These are phyloP conservation scores for Incurvaria masculella DNA, from an alignment of 2,888 invertebrate genomes.

Conservation along the genomic window DNA sequence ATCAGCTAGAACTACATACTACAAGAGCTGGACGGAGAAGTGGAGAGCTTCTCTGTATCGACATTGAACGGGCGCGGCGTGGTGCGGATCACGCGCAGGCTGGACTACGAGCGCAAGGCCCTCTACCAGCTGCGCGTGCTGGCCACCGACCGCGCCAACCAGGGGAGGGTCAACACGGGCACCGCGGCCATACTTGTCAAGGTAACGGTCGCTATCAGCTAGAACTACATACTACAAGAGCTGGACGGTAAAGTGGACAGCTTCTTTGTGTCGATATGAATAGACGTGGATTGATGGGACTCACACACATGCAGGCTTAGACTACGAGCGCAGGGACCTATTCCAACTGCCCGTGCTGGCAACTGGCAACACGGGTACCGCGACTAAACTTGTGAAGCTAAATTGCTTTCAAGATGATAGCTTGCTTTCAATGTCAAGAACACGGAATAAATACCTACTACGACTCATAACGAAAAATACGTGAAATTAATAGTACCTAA, in stretches of 20 bases:
- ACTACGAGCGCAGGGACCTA: constrained; percentile 83
- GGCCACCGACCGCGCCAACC: constrained; percentile 81
- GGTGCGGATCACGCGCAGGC: constrained; percentile 66
- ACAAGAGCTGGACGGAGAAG: constrained; percentile 76
- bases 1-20: no score
- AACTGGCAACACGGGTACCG: constrained; percentile 87
- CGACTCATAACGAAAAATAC: no score
- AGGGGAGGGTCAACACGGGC: constrained; percentile 81
- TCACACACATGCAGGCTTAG: constrained; percentile 72
- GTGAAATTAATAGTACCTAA: no score
- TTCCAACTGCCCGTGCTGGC: constrained; percentile 83
- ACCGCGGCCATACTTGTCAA: constrained; percentile 85
- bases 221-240: constrained; percentile 81
- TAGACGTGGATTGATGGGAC: constrained; percentile 79
- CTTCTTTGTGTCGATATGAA: constrained; percentile 77
- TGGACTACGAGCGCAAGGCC: constrained; percentile 86
- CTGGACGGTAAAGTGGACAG: constrained; percentile 72
- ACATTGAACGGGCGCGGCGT: constrained; percentile 84
- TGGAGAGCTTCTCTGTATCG: constrained; percentile 72
- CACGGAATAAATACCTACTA: no score
- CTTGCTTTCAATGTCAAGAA: no score
- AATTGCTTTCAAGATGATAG: no score
- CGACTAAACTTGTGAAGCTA: constrained; percentile 81
- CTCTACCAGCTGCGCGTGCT: constrained; percentile 81
- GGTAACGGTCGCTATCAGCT: constrained; percentile 65